Evolutionary conservation across 2,888 invertebrate species (phyloP), one percentile per base, ranked within the genome.

Genomic region (Nysson spinosus): DNA sequence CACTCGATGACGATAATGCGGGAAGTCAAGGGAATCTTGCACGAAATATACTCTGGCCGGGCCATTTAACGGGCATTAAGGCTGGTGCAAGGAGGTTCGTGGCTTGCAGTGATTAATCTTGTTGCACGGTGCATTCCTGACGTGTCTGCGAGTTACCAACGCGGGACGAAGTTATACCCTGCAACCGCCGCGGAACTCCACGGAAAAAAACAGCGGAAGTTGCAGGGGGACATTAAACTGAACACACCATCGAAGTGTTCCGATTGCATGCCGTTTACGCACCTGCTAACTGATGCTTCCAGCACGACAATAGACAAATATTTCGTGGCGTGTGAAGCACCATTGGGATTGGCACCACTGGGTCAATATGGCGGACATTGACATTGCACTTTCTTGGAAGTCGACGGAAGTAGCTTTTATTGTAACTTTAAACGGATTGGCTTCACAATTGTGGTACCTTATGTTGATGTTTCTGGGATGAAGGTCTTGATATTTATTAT

Each of bases 51-150:
- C 28, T 39, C 5, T 28, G 22, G 26, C 11, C n/a, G 34, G 32
- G 26, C 50, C 57, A 34, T 68, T 63, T 58, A 58, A 43, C 34
- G n/a, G 28, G 52, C 34, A 19, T 42, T 7, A 50, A 39, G 37
- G 28, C 30, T 35, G 51, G 50, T 20, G 12, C 49, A 22, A 54
- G 52, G 46, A 68, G 64, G 74, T 78, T 70, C 68, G 66, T 64
- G 69, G 60, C 60, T 50, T 30, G 51, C 37, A 43, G 69, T 72
- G 74, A 80, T 81, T 80, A 80, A 80, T 80, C 79, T 78, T 71
- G 37, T 46, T 22, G 47, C 50, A 49, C 52, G 47, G 47, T 49
- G 65, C 65, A 69, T 77, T 72, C 70, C 60, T 55, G 63, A 69
- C 69, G 61, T 67, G 68, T 62, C 63, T 34, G 30, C 49, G 28